phyloP scores from a whole-genome alignment of 1,140 invertebrate genomes.

The Pogonomyrmex californicus region DNA sequence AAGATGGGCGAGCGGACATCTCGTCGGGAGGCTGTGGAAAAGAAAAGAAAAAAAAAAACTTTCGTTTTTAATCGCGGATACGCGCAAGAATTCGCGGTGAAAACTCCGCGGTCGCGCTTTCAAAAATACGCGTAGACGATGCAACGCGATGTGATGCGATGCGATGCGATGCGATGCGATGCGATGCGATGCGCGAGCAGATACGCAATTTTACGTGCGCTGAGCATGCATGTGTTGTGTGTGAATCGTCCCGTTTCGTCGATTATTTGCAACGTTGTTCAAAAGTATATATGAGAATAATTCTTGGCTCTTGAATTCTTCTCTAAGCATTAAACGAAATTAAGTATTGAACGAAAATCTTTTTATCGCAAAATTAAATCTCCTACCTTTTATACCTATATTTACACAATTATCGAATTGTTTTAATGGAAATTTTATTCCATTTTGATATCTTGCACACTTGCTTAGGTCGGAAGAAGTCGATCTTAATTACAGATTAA shows the following conservation, averaged over 20 bases:
- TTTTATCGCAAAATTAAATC: neutral
- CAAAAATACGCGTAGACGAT: constrained; percentile 66
- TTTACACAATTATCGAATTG: neutral
- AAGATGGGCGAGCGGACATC: constrained; percentile 19
- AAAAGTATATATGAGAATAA: neutral
- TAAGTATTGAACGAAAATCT: neutral
- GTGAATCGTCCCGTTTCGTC: neutral
- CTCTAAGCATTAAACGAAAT: neutral
- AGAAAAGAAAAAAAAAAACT: constrained; percentile 59
- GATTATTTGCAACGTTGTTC: constrained; percentile 7
- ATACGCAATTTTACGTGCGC: constrained; percentile 43
- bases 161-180: neutral
- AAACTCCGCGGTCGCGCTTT: constrained; percentile 78
- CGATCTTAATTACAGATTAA: neutral
- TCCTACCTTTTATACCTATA: neutral
- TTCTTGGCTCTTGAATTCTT: neutral
- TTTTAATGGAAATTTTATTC: neutral
- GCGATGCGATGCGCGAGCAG: neutral
- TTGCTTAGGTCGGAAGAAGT: neutral
- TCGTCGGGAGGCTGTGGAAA: constrained; percentile 8
- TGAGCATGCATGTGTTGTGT: neutral
- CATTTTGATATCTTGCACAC: neutral
- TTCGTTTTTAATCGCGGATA: constrained; percentile 75
- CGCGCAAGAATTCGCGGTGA: constrained; percentile 67
- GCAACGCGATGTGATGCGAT: neutral